Evolutionary conservation across 1,140 invertebrate species (phyloP).

Genomic region (Eueides isabella): DNA sequence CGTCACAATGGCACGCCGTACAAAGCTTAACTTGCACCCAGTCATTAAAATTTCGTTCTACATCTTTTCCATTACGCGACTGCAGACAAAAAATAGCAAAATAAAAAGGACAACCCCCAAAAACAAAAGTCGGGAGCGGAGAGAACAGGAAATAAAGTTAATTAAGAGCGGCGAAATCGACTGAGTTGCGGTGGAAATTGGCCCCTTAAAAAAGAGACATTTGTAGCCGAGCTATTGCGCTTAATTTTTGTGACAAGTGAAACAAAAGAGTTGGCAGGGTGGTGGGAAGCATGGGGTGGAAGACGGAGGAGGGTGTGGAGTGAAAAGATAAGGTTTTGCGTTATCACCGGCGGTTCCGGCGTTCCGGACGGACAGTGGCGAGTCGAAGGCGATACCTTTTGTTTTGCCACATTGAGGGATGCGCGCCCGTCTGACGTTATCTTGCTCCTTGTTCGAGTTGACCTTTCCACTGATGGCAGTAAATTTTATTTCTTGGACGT

Average conservation of each 20-base stretch:
- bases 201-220: conserved; percentile 81
- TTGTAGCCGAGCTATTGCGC: conserved; percentile 80
- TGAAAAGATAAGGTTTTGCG: conserved; percentile 71
- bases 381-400: conserved; percentile 78
- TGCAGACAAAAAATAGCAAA: conserved; percentile 80
- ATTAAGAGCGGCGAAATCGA: conserved; percentile 81
- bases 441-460: conserved; percentile 61
- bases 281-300: conserved; percentile 47
- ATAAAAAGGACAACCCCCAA: conserved; percentile 73
- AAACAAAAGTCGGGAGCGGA: conserved; percentile 77
- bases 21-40: conserved; percentile 77
- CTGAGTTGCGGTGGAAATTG: conserved; percentile 82
- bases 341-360: conserved; percentile 74
- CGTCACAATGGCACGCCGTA: conserved; percentile 67
- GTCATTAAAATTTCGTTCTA: conserved; percentile 81
- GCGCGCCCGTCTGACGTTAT: conserved; percentile 77
- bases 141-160: conserved; percentile 82
- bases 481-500: conserved; percentile 76
- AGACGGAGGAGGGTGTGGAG: conserved; percentile 45
- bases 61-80: conserved; percentile 80
- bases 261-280: conserved; percentile 79
- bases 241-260: conserved; percentile 82
- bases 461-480: conserved; percentile 75
- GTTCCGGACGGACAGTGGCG: conserved; percentile 64
- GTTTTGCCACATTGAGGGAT: conserved; percentile 78